These are phyloP conservation scores for Hydrozoanthus gracilis DNA, from an alignment of 92 coral and sea anemone species.

Conservation along the genomic window DNA sequence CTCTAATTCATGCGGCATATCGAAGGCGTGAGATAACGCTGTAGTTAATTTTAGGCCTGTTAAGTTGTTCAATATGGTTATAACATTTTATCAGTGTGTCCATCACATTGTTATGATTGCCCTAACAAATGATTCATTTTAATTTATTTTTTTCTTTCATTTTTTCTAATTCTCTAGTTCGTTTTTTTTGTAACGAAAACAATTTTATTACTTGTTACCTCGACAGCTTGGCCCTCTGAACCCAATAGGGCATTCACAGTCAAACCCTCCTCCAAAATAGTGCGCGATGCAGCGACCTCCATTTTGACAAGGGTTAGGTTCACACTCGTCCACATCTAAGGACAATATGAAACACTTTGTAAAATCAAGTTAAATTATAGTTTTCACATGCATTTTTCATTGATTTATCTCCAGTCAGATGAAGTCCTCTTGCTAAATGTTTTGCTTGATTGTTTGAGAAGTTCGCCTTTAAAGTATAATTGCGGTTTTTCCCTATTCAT, in stretches of 20 bases:
- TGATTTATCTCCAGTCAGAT: background rate
- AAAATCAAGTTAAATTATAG: background rate
- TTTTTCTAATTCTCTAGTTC: background rate
- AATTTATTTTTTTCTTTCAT: no score
- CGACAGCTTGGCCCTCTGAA: slow-evolving; percentile 86
- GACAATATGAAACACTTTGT: background rate
- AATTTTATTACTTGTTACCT: slow-evolving; percentile 57
- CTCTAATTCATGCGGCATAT: no score
- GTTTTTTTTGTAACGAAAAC: background rate
- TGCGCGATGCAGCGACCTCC: slow-evolving; percentile 84
- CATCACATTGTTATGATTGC: no score
- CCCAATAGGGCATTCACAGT: slow-evolving; percentile 88
- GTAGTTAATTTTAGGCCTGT: no score
- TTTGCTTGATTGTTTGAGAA: no score
- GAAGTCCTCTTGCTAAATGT: background rate
- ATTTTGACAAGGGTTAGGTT: slow-evolving; percentile 94
- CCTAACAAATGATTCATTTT: no score
- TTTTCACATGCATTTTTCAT: background rate
- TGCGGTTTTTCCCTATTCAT: no score
- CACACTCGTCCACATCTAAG: slow-evolving; percentile 91
- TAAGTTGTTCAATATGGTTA: no score
- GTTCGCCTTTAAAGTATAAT: no score
- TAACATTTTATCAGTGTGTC: no score
- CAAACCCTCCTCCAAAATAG: slow-evolving; percentile 81
- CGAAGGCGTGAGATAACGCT: no score